These are phyloP conservation scores for Cartodere bifasciata DNA, from an alignment of 2,888 invertebrate genomes.

Conservation along the genomic window DNA sequence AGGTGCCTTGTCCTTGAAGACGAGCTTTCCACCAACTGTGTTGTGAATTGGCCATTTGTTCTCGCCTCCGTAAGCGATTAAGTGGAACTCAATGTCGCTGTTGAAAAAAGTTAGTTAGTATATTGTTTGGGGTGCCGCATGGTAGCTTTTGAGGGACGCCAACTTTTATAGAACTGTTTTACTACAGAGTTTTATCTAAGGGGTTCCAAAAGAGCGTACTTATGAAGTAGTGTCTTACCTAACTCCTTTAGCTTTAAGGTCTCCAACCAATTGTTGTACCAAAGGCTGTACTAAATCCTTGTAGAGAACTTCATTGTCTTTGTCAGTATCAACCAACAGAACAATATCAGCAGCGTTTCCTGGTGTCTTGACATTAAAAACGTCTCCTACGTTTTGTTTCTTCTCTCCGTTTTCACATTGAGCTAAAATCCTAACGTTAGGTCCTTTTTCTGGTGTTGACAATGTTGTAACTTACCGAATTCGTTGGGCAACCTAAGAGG, in stretches of 20 bases:
- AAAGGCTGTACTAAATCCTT: constrained; percentile 50
- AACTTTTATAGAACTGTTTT: no score
- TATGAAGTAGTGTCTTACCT: constrained; percentile 34
- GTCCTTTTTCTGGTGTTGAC: not conserved
- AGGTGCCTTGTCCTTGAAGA: constrained; percentile 39
- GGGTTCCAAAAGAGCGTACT: no score
- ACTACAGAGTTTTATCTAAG: no score
- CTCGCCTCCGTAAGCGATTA: constrained; percentile 45
- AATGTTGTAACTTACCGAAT: constrained; percentile 38
- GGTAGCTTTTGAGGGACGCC: no score
- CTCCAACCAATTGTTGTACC: constrained; percentile 44
- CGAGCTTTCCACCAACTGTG: constrained; percentile 37
- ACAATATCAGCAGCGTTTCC: constrained; percentile 70
- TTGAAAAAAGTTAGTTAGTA: constrained; percentile 14
- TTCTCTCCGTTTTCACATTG: constrained; percentile 37
- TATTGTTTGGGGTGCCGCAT: no score
- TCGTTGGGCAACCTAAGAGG: constrained; percentile 48
- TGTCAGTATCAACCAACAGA: constrained; percentile 56
- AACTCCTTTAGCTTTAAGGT: constrained; percentile 49
- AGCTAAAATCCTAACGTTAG: constrained; percentile 25
- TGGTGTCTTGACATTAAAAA: constrained; percentile 52
- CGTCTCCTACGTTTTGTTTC: constrained; percentile 43
- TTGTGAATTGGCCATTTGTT: constrained; percentile 44
- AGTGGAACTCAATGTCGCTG: constrained; percentile 44
- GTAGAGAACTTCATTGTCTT: constrained; percentile 49